Evolutionary conservation across 1,140 invertebrate species (phyloP).

Genomic region (Hycleus phaleratus): DNA sequence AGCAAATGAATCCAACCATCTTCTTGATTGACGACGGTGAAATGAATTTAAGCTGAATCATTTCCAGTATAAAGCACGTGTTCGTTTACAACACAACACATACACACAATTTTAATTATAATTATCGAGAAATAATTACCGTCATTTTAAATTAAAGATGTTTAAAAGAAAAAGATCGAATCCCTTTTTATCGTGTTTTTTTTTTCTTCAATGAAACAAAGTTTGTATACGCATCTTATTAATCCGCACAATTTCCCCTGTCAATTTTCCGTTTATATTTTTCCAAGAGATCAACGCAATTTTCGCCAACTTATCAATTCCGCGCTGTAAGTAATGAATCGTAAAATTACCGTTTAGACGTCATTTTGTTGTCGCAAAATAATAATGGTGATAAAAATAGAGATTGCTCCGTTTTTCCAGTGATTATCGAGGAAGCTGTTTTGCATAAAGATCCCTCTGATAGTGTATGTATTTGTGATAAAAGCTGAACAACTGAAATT

Average conservation of each 20-base stretch:
- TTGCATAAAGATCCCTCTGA: constrained; percentile 31
- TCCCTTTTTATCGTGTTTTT: no score
- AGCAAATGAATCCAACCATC: no score
- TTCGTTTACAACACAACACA: no score
- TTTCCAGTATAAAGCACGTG: no score
- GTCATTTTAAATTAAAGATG: no score
- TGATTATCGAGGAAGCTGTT: constrained; percentile 35
- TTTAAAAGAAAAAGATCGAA: no score
- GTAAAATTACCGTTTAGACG: constrained; percentile 34
- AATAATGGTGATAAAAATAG: constrained; percentile 12
- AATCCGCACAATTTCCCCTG: constrained; percentile 7
- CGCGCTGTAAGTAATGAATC: constrained; percentile 34
- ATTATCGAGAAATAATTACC: no score
- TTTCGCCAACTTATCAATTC: constrained; percentile 32
- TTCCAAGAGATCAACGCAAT: constrained; percentile 20
- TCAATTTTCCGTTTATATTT: constrained; percentile 6
- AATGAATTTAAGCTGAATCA: no score
- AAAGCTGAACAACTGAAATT: constrained; percentile 24
- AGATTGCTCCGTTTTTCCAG: constrained; percentile 1
- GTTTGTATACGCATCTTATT: neutral
- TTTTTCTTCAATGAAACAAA: no score
- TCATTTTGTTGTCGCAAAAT: constrained; percentile 10
- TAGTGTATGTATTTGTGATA: constrained; percentile 28
- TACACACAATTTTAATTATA: no score
- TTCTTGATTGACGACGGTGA: no score